These are phyloP conservation scores for Zonitis immaculata DNA, from an alignment of 2,888 invertebrate species.

Conservation along the genomic window DNA sequence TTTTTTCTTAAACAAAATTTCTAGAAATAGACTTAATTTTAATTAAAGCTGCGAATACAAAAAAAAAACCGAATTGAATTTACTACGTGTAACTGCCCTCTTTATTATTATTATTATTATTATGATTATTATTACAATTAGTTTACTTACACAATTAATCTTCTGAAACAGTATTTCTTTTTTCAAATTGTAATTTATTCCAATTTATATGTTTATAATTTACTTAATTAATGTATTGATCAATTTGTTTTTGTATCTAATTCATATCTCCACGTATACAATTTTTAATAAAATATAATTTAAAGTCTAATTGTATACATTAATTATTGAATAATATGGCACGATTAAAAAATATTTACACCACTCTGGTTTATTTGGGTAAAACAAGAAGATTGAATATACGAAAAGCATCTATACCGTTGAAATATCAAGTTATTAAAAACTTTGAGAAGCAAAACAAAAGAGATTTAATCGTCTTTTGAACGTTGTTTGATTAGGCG, in stretches of 20 bases:
- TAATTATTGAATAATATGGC: background rate
- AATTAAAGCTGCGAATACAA: background rate
- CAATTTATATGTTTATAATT: background rate
- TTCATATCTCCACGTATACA: background rate
- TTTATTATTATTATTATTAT: background rate
- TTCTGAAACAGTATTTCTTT: background rate
- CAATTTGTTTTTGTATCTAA: background rate
- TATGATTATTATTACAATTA: background rate
- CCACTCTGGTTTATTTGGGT: background rate
- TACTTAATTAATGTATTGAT: background rate
- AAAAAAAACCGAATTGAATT: background rate
- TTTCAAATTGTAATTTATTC: background rate
- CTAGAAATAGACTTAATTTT: background rate
- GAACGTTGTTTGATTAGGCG: background rate
- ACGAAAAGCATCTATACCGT: background rate
- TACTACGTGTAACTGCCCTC: constrained; percentile 3
- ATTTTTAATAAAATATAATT: background rate
- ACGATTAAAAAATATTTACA: background rate
- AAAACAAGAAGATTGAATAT: background rate
- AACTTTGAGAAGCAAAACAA: background rate
- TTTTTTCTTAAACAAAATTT: background rate
- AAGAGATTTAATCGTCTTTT: background rate
- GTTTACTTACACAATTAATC: background rate
- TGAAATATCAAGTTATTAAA: background rate
- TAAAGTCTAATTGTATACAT: background rate